A percentile compares a stretch with the other conserved stretches of the same genome.
Evolutionary conservation across 2,797 vertebrate genomes (phyloP).

Genomic region (Phalloptychus januarius): DNA sequence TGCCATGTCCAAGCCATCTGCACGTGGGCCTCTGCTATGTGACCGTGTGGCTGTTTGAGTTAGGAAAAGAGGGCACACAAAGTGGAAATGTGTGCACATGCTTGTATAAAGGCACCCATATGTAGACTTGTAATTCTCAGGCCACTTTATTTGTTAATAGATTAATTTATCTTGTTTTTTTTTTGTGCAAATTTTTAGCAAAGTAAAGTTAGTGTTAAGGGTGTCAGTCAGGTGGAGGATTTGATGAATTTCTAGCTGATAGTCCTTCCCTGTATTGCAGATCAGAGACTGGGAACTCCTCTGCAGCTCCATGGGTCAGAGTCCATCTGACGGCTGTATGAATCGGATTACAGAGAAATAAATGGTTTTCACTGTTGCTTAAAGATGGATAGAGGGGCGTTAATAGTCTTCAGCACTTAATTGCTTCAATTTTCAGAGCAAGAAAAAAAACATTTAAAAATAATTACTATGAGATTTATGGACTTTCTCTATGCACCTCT

Average conservation of each 20-base stretch:
- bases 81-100: conserved; percentile 10
- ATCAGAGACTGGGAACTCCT: conserved; percentile 35
- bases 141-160: conserved; percentile 8
- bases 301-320: conserved; percentile 60
- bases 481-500: not conserved
- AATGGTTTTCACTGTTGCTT: conserved; percentile 71
- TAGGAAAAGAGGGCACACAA: conserved; percentile 9
- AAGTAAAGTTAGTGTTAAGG: not conserved
- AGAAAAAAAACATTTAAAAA: conserved; percentile 10
- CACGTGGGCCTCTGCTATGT: conserved; percentile 40
- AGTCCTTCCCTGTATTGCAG: conserved; percentile 24
- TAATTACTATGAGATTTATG: conserved; percentile 9
- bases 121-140: conserved; percentile 8
- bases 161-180: not conserved
- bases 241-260: conserved; percentile 26
- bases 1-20: conserved; percentile 58
- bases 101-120: not conserved
- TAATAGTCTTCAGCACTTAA: conserved; percentile 38
- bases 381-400: conserved; percentile 58
- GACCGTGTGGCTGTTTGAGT: conserved; percentile 35
- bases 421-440: conserved; percentile 23
- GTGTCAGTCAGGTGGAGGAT: conserved; percentile 12
- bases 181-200: conserved; percentile 4
- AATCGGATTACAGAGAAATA: conserved; percentile 70
- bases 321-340: conserved; percentile 61